Evolutionary conservation across 2,797 vertebrate genomes (phyloP).

Genomic region (Hemitrygon akajei): DNA sequence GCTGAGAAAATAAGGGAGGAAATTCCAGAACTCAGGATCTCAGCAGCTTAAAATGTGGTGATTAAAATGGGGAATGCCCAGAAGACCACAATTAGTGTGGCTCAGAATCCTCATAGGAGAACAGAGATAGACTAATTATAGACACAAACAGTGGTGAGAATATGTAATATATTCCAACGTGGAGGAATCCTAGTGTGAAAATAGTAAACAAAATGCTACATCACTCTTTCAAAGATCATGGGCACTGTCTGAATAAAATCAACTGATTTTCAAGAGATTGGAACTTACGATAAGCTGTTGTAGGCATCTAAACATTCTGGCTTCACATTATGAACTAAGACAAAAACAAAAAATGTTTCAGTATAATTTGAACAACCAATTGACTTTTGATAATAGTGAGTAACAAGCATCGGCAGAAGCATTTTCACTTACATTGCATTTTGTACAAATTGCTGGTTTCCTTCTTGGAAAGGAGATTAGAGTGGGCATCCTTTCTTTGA

Average conservation of each 20-base stretch:
- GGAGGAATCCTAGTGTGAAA: not conserved
- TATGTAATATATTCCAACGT: not conserved
- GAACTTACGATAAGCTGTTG: conserved; percentile 80
- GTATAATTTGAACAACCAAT: not conserved
- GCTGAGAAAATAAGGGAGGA: no score
- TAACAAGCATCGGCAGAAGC: not conserved
- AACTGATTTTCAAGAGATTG: not conserved
- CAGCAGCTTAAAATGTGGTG: no score
- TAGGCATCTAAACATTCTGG: conserved; percentile 80
- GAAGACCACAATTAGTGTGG: no score
- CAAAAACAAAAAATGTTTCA: conserved; percentile 40
- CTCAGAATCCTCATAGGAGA: no score
- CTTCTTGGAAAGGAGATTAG: conserved; percentile 89
- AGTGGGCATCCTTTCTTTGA: conserved; percentile 89
- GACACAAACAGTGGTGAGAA: not conserved
- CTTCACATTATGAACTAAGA: conserved; percentile 85
- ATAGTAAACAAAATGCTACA: not conserved
- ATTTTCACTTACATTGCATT: conserved; percentile 77
- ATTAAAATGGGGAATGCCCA: no score
- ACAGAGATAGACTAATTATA: no score
- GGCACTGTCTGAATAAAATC: not conserved
- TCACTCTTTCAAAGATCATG: not conserved
- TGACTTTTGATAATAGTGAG: not conserved
- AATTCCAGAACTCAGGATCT: no score
- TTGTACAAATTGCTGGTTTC: conserved; percentile 92